These are phyloP conservation scores for Acrobasis suavella DNA, from an alignment of 2,888 invertebrate species.

Conservation along the genomic window DNA sequence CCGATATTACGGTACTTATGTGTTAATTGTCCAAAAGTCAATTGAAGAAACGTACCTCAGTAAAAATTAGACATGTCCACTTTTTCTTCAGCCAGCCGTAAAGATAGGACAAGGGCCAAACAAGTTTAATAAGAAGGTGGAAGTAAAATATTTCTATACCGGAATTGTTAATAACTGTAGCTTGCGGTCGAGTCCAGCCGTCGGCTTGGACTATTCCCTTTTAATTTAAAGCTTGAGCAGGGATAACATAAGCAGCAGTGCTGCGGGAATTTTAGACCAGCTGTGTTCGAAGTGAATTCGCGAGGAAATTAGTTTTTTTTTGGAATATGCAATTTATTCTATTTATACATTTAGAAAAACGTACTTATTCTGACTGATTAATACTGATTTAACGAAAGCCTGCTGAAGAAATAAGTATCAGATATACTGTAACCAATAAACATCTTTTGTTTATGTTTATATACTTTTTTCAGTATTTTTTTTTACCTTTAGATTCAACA, in stretches of 20 bases:
- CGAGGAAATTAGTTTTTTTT: conserved; percentile 1
- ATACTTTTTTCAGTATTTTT: too few species aligned
- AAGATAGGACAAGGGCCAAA: conserved; percentile 68
- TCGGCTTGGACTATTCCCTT: conserved; percentile 68
- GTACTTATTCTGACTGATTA: not conserved
- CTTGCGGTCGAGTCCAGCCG: conserved; percentile 64
- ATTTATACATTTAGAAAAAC: too few species aligned
- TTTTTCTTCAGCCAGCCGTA: conserved; percentile 48
- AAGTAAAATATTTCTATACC: conserved; percentile 79
- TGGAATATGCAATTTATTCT: not conserved
- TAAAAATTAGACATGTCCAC: conserved; percentile 46
- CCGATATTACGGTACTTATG: too few species aligned
- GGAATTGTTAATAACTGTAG: conserved; percentile 78
- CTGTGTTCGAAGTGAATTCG: conserved; percentile 5
- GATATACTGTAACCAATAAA: too few species aligned
- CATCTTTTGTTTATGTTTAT: too few species aligned
- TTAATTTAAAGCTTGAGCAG: conserved; percentile 77
- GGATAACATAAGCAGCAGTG: conserved; percentile 29
- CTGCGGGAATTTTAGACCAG: conserved; percentile 7
- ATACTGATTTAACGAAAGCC: too few species aligned
- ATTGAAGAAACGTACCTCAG: too few species aligned
- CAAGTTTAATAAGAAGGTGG: conserved; percentile 80
- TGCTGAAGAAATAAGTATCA: too few species aligned
- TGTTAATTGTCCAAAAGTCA: too few species aligned
- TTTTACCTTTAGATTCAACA: too few species aligned